Base-by-base conservation (phyloP, 2,113 vertebrate genomes). In the Megaptera novaeangliae region DNA sequence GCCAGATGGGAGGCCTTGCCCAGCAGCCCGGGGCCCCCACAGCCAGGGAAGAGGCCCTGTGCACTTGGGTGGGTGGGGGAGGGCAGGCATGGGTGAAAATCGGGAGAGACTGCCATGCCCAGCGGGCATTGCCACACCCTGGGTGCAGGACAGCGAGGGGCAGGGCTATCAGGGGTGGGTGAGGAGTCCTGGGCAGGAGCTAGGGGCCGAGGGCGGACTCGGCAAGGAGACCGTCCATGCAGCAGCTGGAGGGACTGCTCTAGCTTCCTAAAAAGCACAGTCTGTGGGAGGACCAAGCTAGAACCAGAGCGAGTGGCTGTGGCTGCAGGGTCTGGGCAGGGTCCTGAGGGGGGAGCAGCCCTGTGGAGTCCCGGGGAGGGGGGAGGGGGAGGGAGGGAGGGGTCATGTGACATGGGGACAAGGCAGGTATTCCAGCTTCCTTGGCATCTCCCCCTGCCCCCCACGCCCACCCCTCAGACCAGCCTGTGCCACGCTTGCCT, bases 161-260 rank as follows among this genome's bases (percentile, higher is more conserved):
- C 29, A 59, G 74, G 27, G 13, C 31, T 55, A 31, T 83, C 11
- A 55, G 13, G 18, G 15, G 8, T 10, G 34, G 11, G 13, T 21
- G 34, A 74, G 27, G 39, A n/a, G 80, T 36, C 25, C 41, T 52
- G 4, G n/a, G 12, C 25, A 23, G 14, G 14, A 41, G 14, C 0
- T 0, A 36, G 59, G 64, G 52, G 17, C 20, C 0, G 5, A 57
- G 34, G 49, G 21, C 2, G 2, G 6, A 2, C 52, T 36, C 41
- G 6, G 49, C 9, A 36, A 34, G 36, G 11, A 29, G 84, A 41
- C 15, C 44, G 11, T 23, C 21, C 13, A 23, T 0, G 4, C 27
- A 36, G 44, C 4, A 49, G 23, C 59, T 94, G 41, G 44, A 71
- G 57, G 21, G 20, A 2, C 46, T 1, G 5, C 66, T 4, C 29